These are phyloP conservation scores for Lissonota sp. DNA, from an alignment of 2,888 invertebrate genomes.

Conservation along the genomic window DNA sequence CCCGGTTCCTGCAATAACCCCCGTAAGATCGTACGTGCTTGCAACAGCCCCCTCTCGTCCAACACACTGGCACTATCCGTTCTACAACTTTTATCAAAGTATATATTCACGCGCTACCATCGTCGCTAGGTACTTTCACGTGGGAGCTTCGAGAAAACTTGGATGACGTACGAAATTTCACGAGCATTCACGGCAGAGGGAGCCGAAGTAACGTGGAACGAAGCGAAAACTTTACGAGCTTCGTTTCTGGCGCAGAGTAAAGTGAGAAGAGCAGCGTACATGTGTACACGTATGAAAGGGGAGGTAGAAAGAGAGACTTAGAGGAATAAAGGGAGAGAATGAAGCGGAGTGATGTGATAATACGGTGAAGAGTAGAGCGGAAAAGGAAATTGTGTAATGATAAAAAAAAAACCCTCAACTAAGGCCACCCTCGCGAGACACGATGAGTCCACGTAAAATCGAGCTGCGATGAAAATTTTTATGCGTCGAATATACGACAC, in stretches of 20 bases:
- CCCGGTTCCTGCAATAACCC: not conserved
- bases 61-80: slow-evolving; percentile 15
- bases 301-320: not conserved
- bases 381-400: not conserved
- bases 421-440: slow-evolving; percentile 6
- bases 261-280: slow-evolving; percentile 3
- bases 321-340: not conserved
- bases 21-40: slow-evolving; percentile 23
- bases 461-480: not conserved
- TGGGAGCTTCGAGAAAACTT: slow-evolving; percentile 31
- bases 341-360: not conserved
- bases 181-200: slow-evolving; percentile 5
- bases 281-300: not conserved
- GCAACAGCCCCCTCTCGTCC: not conserved
- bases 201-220: not conserved
- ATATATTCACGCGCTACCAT: slow-evolving; percentile 27
- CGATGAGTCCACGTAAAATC: slow-evolving; percentile 25
- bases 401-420: no score
- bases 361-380: not conserved
- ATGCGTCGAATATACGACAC: no score
- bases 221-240: slow-evolving; percentile 54
- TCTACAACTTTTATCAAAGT: slow-evolving; percentile 28
- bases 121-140: slow-evolving; percentile 20
- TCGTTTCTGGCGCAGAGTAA: slow-evolving; percentile 25
- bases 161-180: slow-evolving; percentile 45